phyloP scores from a whole-genome alignment of 2,797 vertebrate species.

The Adrianichthys oophorus region DNA sequence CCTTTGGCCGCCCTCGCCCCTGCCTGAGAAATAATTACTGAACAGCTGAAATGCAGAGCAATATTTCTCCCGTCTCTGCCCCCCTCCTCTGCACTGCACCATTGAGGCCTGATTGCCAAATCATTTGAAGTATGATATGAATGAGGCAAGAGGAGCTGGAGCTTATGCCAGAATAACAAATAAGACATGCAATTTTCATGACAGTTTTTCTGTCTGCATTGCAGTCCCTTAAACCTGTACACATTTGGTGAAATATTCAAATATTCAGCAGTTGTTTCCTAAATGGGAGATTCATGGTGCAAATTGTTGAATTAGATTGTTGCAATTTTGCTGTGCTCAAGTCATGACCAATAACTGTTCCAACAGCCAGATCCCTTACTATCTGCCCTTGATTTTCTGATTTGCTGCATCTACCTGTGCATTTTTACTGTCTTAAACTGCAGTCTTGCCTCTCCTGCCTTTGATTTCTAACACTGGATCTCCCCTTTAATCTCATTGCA shows the following conservation, averaged over 20 bases:
- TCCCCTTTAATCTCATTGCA: slow-evolving; percentile 1
- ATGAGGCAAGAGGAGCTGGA: slow-evolving; percentile 61
- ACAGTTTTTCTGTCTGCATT: slow-evolving; percentile 7
- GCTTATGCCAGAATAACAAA: slow-evolving; percentile 68
- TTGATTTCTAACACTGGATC: not conserved
- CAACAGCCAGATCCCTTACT: slow-evolving; percentile 1
- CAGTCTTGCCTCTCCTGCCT: slow-evolving; percentile 8
- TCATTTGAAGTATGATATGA: slow-evolving; percentile 74
- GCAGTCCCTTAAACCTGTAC: too few relatives aligned
- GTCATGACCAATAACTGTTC: too few relatives aligned
- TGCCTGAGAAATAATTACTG: slow-evolving; percentile 71
- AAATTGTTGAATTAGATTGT: slow-evolving; percentile 12
- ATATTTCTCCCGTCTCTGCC: slow-evolving; percentile 55
- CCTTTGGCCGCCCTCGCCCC: slow-evolving; percentile 43
- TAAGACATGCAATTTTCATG: slow-evolving; percentile 47
- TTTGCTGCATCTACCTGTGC: slow-evolving; percentile 4
- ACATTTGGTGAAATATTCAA: too few relatives aligned
- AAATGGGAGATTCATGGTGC: slow-evolving; percentile 20
- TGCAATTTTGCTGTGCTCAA: not conserved
- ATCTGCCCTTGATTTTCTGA: not conserved
- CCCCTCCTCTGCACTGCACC: slow-evolving; percentile 17
- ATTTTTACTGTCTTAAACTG: not conserved
- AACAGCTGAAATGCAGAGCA: slow-evolving; percentile 56
- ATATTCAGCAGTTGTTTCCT: slow-evolving; percentile 11
- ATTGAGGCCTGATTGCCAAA: slow-evolving; percentile 70